Base-by-base conservation (phyloP, 1,140 invertebrate species). In the Drosophila ogumai region DNA sequence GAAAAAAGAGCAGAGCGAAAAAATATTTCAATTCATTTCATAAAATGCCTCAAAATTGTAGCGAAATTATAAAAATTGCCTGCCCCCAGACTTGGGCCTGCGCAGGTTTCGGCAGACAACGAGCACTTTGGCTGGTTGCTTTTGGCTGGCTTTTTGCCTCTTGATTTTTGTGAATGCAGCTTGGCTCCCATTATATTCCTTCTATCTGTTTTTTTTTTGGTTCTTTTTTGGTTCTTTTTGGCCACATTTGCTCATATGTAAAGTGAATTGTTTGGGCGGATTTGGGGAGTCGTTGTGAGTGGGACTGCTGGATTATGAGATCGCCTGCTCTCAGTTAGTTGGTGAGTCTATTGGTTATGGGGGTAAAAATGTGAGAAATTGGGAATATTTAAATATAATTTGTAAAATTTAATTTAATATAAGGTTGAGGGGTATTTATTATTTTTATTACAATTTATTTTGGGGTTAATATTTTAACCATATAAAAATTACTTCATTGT, bases 1-100 rank as follows among this genome's bases (percentile, higher is more conserved):
- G n/a, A 59, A 79, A 82, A 82, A 79, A 44, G 50, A 82, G 41
- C 64, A 38, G 36, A 69, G 52, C 68, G 34, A 75, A 73, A 66
- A 81, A 79, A 73, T 72, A 81, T 87, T 87, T 79, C 88, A 91
- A 91, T 91, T 91, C 88, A 91, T 91, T 91, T 91, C 66, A 79
- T 87, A 91, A 87, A 91, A 91, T 91, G 82, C 49, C 80, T 81
- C 69, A 88, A 91, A 91, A 91, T 91, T 91, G 88, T 91, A 91
- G 88, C 76, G 66, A 91, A 91, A 91, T 91, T 91, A 91, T 88
- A 86, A 78, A 91, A 91, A 91, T 90, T 85, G 81, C 66, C 71
- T 74, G 61, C 34, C 47, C 57, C 57, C 68, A 49, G 50, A 72
- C 59, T 73, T 43, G 32, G 73, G 15, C 60, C 52, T 50, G 57